Conservation (phyloP, 2,113 vertebrate genomes). For the Gila orcuttii region DNA sequence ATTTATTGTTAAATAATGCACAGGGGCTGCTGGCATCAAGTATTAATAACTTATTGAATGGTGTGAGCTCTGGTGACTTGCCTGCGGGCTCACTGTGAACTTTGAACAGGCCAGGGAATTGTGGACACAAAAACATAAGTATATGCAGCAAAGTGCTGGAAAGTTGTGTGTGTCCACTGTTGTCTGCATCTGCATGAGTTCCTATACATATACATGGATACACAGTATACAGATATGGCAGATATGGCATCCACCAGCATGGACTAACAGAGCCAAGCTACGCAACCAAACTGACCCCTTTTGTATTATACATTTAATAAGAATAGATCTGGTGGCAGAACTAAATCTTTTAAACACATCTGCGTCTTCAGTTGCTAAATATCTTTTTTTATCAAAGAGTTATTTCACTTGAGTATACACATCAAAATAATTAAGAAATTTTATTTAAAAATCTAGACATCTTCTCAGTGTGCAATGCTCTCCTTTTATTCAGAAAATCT, state of each 20-base stretch:
- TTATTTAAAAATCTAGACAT: neutral
- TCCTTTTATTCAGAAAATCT: neutral
- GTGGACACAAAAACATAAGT: constrained; percentile 14
- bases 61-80: constrained; percentile 69
- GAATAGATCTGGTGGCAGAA: neutral
- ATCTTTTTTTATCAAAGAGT: neutral
- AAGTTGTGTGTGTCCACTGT: constrained; percentile 41
- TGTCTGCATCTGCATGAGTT: neutral
- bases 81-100: constrained; percentile 62
- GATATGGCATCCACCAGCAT: too few species aligned
- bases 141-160: constrained; percentile 23
- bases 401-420: neutral
- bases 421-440: neutral
- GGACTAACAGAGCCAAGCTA: neutral
- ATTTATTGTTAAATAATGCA: constrained; percentile 80
- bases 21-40: constrained; percentile 72
- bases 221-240: too few species aligned
- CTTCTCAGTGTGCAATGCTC: neutral
- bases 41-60: constrained; percentile 79
- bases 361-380: neutral
- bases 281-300: too few species aligned
- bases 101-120: constrained; percentile 53
- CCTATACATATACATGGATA: too few species aligned
- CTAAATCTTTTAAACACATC: neutral
- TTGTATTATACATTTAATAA: neutral